Evolutionary conservation across 2,888 invertebrate species (phyloP).

Genomic region (Stenodera caucasica): DNA sequence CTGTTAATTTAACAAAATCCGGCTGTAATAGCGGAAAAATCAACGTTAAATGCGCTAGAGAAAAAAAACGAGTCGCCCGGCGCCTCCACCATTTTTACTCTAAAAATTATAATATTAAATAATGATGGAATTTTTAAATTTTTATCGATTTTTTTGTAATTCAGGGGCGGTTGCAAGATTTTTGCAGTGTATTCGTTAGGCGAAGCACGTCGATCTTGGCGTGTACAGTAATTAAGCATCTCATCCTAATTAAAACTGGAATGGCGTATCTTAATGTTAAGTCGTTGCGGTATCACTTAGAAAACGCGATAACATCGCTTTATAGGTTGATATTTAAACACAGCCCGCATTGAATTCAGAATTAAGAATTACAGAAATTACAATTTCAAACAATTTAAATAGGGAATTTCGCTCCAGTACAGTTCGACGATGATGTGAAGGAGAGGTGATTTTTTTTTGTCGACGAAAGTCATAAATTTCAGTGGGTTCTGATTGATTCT

Average conservation of each 20-base stretch:
- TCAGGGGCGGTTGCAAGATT: conserved; percentile 2
- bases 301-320: conserved; percentile 44
- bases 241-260: conserved; percentile 51
- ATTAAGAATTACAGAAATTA: conserved; percentile 42
- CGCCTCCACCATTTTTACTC: conserved; percentile 14
- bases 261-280: conserved; percentile 48
- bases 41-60: too few species aligned
- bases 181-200: conserved; percentile 23
- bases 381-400: too few species aligned
- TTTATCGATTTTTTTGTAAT: conserved; percentile 7
- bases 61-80: not conserved
- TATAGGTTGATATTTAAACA: conserved; percentile 44
- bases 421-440: too few species aligned
- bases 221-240: conserved; percentile 50
- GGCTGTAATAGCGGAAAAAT: not conserved
- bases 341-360: conserved; percentile 51
- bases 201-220: conserved; percentile 39
- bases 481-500: not conserved
- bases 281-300: conserved; percentile 48
- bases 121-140: conserved; percentile 1
- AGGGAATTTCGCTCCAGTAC: too few species aligned
- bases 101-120: not conserved
- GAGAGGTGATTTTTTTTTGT: too few species aligned
- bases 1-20: conserved; percentile 50
- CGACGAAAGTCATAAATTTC: not conserved